Evolutionary conservation across 2,113 vertebrate species (phyloP).

Genomic region (Bubo blakistoni): DNA sequence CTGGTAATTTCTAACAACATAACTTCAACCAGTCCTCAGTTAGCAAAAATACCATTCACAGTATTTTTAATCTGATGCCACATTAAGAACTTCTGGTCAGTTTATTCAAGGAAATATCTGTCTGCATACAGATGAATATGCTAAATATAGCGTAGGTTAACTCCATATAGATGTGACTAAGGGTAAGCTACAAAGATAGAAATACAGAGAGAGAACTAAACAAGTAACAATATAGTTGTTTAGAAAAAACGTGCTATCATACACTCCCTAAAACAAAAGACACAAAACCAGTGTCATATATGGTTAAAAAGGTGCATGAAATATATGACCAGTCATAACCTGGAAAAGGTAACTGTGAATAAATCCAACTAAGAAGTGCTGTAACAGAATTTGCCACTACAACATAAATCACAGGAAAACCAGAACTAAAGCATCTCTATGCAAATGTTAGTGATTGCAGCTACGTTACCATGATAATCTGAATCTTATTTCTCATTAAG

Average conservation of each 20-base stretch:
- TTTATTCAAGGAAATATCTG: conserved; percentile 14
- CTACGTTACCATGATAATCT: neutral
- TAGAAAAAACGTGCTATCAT: neutral
- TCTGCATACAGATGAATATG: neutral
- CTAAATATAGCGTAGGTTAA: neutral
- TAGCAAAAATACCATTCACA: neutral
- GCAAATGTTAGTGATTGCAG: neutral
- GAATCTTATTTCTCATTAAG: neutral
- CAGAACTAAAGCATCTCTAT: neutral
- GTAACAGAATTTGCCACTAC: neutral
- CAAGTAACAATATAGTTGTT: neutral
- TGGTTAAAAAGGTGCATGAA: neutral
- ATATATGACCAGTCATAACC: neutral
- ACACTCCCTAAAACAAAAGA: neutral
- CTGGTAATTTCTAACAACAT: conserved; percentile 32
- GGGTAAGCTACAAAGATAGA: neutral
- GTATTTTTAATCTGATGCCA: conserved; percentile 27
- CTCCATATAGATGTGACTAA: neutral
- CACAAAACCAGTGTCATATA: neutral
- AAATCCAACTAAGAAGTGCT: neutral
- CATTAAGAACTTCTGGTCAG: neutral
- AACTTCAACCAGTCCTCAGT: neutral
- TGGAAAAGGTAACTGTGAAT: neutral
- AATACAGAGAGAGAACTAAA: neutral
- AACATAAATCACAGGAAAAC: neutral